Percentiles rank a stretch among this genome's conserved stretches.
phyloP scores from a whole-genome alignment of 2,888 invertebrate species.

The Timema cristinae region DNA sequence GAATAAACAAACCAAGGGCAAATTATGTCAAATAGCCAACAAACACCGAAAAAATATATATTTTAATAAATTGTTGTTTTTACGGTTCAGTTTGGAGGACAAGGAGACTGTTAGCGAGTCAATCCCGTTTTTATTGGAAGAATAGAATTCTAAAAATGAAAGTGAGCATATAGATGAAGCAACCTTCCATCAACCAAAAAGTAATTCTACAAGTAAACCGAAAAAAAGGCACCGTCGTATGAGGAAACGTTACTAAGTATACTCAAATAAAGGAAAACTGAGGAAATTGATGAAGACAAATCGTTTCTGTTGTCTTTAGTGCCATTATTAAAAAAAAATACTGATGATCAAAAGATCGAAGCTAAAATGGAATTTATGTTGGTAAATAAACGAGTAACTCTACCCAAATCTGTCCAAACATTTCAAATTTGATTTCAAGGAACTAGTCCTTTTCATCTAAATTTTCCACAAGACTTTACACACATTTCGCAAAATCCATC shows the following conservation, averaged over 20 bases:
- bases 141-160: neutral
- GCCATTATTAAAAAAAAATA: neutral
- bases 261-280: neutral
- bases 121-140: neutral
- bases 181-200: neutral
- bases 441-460: neutral
- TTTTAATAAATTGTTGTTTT: neutral
- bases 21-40: neutral
- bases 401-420: neutral
- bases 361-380: neutral
- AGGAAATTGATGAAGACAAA: neutral
- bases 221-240: neutral
- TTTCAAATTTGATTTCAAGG: slow-evolving; percentile 2
- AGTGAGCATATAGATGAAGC: neutral
- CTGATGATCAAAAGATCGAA: neutral
- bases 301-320: neutral
- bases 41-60: neutral
- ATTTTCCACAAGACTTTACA: neutral
- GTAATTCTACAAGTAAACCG: neutral
- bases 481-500: neutral
- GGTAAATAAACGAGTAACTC: neutral
- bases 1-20: neutral
- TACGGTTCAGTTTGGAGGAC: neutral
- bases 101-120: neutral
- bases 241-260: too few relatives aligned